These are phyloP conservation scores for Eudasyphora cyanicolor DNA, from an alignment of 2,888 invertebrate species.

Conservation along the genomic window DNA sequence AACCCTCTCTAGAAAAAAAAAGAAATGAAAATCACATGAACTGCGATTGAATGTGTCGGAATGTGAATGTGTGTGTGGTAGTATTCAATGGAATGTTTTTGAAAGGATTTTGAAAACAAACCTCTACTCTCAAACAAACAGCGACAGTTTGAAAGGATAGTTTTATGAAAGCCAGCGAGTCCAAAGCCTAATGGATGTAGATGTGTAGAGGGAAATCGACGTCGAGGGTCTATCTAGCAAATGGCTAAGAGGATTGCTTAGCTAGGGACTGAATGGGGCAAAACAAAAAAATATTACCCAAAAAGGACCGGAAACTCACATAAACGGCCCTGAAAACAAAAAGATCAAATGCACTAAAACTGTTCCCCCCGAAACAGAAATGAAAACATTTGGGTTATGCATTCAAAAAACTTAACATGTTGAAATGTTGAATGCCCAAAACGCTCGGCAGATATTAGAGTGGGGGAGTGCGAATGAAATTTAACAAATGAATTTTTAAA, in stretches of 20 bases:
- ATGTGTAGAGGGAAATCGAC: not conserved
- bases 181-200: not conserved
- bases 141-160: conserved; percentile 9
- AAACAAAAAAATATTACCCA: not conserved
- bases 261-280: not conserved
- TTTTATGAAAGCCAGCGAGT: not conserved
- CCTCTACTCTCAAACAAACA: not conserved
- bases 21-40: not conserved
- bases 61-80: not conserved
- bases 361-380: not conserved
- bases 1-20: not conserved
- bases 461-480: no score
- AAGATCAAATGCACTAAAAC: conserved; percentile 13
- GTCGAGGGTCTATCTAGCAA: not conserved
- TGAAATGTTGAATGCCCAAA: not conserved
- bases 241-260: not conserved
- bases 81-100: not conserved
- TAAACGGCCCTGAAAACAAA: conserved; percentile 32
- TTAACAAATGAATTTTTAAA: no score
- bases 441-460: not conserved
- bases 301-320: conserved; percentile 12
- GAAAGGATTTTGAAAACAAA: not conserved
- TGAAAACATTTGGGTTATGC: conserved; percentile 27
- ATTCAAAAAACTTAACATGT: not conserved
- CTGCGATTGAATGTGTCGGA: conserved; percentile 21